Conservation (phyloP, 2,113 vertebrate genomes). For the Tonatia bakeri region DNA sequence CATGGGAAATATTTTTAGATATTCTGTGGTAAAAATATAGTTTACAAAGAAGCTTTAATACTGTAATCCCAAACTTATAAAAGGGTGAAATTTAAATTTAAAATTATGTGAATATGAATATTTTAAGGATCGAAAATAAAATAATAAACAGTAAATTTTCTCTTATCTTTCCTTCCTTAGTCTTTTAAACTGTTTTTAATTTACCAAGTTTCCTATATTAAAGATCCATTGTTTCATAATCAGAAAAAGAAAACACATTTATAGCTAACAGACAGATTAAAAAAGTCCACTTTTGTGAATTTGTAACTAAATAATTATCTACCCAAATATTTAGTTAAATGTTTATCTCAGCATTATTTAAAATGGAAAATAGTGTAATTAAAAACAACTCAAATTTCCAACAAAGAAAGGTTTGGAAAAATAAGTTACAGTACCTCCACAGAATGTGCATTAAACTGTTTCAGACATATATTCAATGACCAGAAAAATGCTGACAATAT, state of each 20-base stretch:
- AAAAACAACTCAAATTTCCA: neutral
- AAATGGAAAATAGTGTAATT: neutral
- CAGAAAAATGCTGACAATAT: neutral
- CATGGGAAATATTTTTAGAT: neutral
- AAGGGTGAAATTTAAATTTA: conserved; percentile 1
- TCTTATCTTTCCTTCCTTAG: neutral
- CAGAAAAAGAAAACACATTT: neutral
- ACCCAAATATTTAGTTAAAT: neutral
- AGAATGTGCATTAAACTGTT: neutral
- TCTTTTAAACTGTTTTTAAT: neutral
- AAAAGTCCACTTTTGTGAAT: neutral
- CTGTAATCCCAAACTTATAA: neutral
- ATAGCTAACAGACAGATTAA: neutral
- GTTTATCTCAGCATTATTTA: neutral
- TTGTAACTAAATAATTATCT: neutral
- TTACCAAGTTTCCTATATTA: neutral
- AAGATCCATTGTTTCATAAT: neutral
- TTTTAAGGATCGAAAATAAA: neutral
- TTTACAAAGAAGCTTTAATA: neutral
- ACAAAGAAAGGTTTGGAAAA: neutral
- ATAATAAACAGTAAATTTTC: neutral
- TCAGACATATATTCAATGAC: neutral
- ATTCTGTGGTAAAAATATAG: neutral
- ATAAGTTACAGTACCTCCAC: neutral
- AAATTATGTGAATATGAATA: neutral